A percentile compares a stretch with the other conserved stretches of the same genome.
Evolutionary conservation across 2,113 vertebrate species (phyloP).

Genomic region (Peromyscus californicus): DNA sequence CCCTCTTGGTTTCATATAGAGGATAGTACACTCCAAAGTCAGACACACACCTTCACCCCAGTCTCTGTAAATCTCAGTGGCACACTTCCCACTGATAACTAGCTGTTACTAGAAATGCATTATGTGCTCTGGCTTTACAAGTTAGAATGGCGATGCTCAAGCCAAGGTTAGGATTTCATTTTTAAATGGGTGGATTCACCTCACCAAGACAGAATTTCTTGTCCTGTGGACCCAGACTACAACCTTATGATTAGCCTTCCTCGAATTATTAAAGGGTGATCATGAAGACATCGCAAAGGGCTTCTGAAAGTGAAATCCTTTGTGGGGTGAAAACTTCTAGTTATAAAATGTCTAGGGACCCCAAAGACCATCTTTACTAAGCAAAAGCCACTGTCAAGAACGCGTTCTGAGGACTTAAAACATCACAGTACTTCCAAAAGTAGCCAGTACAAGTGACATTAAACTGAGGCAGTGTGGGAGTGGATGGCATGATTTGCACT

Average conservation of each 20-base stretch:
- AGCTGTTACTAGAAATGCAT: neutral
- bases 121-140: neutral
- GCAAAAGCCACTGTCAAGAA: neutral
- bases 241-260: neutral
- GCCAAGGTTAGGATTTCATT: slow-evolving; percentile 34
- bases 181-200: neutral
- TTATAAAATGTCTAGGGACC: neutral
- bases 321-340: neutral
- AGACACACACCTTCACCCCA: neutral
- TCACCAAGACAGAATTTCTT: neutral
- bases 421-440: neutral
- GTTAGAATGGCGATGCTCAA: neutral
- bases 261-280: neutral
- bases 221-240: neutral
- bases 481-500: neutral
- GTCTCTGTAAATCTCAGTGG: neutral
- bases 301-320: neutral
- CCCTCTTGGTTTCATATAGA: slow-evolving; percentile 28
- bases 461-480: neutral
- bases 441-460: neutral
- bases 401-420: neutral
- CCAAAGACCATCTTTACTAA: neutral
- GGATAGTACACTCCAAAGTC: neutral
- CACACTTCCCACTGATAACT: neutral
- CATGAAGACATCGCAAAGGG: neutral